These are phyloP conservation scores for Odontesthes bonariensis DNA, from an alignment of 2,113 vertebrate genomes.

Conservation along the genomic window DNA sequence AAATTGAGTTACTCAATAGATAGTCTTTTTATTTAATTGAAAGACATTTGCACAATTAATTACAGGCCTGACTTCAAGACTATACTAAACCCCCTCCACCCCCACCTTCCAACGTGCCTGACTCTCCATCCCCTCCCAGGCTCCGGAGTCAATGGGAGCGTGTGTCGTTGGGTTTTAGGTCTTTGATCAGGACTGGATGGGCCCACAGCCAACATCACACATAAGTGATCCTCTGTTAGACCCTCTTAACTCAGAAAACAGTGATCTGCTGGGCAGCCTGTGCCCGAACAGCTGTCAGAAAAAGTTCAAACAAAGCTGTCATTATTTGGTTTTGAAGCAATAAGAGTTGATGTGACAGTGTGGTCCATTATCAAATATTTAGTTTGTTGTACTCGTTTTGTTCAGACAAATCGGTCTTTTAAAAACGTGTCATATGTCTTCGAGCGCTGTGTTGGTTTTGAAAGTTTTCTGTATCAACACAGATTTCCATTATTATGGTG, in stretches of 20 bases:
- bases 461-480: too few species aligned
- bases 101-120: constrained; percentile 1
- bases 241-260: neutral
- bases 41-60: constrained; percentile 99
- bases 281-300: neutral
- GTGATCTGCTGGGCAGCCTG: neutral
- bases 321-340: neutral
- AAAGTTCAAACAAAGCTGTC: neutral
- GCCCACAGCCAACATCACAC: constrained; percentile 28
- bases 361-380: too few species aligned
- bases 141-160: constrained; percentile 53
- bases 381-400: too few species aligned
- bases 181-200: constrained; percentile 37
- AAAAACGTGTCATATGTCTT: too few species aligned
- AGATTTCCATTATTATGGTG: too few species aligned
- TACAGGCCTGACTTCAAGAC: constrained; percentile 96
- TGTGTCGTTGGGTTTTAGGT: constrained; percentile 50
- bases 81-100: constrained; percentile 81
- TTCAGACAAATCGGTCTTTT: too few species aligned
- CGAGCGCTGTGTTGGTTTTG: too few species aligned
- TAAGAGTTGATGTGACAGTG: too few species aligned
- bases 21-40: constrained; percentile 99
- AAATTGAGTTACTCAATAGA: constrained; percentile 98
- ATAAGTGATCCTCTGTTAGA: neutral
- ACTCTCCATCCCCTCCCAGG: constrained; percentile 29